Evolutionary conservation across 2,113 vertebrate species (phyloP).

Genomic region (Indicator indicator): DNA sequence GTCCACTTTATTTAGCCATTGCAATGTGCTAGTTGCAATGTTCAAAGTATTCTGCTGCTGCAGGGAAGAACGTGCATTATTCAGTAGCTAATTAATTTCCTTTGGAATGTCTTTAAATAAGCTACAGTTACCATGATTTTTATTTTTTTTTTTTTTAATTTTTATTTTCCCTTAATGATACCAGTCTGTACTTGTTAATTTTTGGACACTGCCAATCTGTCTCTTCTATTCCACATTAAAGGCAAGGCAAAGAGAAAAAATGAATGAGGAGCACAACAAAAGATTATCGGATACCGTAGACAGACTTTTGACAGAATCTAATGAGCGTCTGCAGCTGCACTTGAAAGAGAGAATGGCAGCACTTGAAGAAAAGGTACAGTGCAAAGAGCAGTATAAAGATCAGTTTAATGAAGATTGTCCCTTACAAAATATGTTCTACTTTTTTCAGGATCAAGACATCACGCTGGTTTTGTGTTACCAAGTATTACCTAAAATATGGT

Average conservation of each 20-base stretch:
- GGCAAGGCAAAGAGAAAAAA: constrained; percentile 99
- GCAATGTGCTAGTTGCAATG: background rate
- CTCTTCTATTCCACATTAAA: constrained; percentile 58
- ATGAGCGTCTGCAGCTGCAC: constrained; percentile 95
- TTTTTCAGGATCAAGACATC: background rate
- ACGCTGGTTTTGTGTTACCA: background rate
- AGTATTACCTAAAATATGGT: background rate
- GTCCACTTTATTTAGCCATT: background rate
- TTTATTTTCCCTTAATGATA: background rate
- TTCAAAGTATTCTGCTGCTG: background rate
- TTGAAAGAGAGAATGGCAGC: constrained; percentile 98
- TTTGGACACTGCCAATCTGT: background rate
- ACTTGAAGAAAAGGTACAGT: constrained; percentile 93
- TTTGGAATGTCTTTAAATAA: background rate
- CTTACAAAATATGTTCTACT: background rate
- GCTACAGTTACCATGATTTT: background rate
- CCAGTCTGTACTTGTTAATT: background rate
- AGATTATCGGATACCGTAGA: constrained; percentile 96
- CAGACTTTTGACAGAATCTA: constrained; percentile 95
- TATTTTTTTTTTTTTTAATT: background rate
- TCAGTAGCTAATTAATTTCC: background rate
- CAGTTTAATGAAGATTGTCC: background rate
- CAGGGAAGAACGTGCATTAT: background rate
- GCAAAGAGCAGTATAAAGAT: background rate
- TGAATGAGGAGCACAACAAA: constrained; percentile 99